These are phyloP conservation scores for Sapajus apella DNA, from an alignment of 2,113 vertebrate genomes.

Conservation along the genomic window DNA sequence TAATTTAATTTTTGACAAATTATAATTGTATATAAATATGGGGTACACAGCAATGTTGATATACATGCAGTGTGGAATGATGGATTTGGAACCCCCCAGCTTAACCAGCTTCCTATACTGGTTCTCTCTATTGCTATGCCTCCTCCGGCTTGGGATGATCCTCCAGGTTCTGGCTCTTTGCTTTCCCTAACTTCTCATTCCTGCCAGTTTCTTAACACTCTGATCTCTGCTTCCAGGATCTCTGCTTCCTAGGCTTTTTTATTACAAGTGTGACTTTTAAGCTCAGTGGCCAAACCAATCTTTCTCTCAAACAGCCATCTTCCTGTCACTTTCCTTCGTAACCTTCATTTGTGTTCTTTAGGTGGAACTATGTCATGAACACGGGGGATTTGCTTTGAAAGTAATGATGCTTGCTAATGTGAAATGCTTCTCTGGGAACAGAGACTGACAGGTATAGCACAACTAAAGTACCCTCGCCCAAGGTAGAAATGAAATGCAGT, in stretches of 20 bases:
- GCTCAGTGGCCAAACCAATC: neutral
- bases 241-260: neutral
- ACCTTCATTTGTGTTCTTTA: neutral
- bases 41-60: neutral
- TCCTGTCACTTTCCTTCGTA: constrained; percentile 20
- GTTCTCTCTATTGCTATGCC: neutral
- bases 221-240: neutral
- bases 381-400: neutral
- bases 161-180: neutral
- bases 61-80: neutral
- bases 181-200: neutral
- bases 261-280: neutral
- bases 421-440: constrained; percentile 22
- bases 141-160: neutral
- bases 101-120: neutral
- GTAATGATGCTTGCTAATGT: neutral
- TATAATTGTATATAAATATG: neutral
- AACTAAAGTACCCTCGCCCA: neutral
- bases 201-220: neutral
- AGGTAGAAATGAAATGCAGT: neutral
- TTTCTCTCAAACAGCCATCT: neutral
- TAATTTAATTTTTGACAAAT: neutral
- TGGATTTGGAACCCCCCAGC: neutral
- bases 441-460: neutral
- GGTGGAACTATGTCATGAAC: neutral